These are phyloP conservation scores for Lepilemur ruficaudatus DNA, from an alignment of 2,797 vertebrate species.

Conservation along the genomic window DNA sequence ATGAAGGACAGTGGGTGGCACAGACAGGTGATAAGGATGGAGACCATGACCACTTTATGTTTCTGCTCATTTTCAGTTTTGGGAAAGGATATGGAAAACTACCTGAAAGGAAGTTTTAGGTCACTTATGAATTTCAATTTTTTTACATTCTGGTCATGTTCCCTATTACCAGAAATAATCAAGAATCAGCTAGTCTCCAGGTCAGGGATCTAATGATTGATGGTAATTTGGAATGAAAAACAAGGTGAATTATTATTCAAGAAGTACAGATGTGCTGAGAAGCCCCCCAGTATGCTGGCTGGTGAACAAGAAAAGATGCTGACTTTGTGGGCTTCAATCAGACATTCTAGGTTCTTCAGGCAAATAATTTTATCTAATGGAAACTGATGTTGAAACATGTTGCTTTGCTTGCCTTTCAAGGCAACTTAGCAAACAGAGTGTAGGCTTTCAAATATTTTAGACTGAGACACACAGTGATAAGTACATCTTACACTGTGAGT, in stretches of 20 bases:
- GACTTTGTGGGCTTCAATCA: neutral
- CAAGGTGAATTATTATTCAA: neutral
- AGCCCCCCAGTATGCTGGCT: neutral
- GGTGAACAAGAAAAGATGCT: neutral
- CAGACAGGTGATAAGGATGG: neutral
- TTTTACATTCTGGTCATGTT: neutral
- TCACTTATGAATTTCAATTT: neutral
- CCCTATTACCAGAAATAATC: neutral
- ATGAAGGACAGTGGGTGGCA: neutral
- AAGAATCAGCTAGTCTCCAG: neutral
- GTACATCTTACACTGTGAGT: neutral
- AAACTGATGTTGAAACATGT: neutral
- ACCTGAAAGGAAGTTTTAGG: neutral
- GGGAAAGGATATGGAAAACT: neutral
- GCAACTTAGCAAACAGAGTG: neutral
- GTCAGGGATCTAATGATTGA: neutral
- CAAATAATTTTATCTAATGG: neutral
- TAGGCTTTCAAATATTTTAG: neutral
- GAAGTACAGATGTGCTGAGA: neutral
- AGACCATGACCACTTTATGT: neutral
- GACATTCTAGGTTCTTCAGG: neutral
- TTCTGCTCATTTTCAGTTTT: neutral
- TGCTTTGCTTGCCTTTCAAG: neutral
- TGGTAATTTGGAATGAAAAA: conserved; percentile 2
- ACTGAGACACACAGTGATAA: neutral